phyloP scores from a whole-genome alignment of 37 sponge, comb jelly and placozoan species.

The Lycopodina hypogea region DNA sequence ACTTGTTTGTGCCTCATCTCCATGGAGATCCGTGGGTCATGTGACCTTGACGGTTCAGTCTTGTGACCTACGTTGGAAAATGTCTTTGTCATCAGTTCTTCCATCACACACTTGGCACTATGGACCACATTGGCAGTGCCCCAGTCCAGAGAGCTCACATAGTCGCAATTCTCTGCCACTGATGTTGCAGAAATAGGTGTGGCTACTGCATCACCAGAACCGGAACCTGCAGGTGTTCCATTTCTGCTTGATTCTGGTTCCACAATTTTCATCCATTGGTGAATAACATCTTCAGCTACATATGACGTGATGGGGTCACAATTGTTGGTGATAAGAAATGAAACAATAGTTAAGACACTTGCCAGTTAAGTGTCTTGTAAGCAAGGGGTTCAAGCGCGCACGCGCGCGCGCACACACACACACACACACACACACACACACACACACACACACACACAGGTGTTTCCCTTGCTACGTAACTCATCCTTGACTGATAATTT shows the following conservation, averaged over 20 bases:
- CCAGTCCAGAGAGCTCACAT: slow-evolving; percentile 29
- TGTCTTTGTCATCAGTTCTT: slow-evolving; percentile 26
- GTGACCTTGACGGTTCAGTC: background rate
- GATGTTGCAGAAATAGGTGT: background rate
- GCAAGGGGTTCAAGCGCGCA: no score
- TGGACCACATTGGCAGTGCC: slow-evolving; percentile 19
- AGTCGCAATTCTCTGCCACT: background rate
- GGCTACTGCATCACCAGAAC: background rate
- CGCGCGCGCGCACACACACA: no score
- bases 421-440: no score
- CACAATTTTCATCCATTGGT: slow-evolving; percentile 25
- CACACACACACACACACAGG: no score
- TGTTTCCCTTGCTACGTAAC: no score
- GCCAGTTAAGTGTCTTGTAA: no score
- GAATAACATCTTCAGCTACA: slow-evolving; percentile 49
- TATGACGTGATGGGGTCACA: no score
- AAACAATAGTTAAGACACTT: no score
- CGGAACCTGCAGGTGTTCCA: background rate
- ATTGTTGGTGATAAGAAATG: no score
- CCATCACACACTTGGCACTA: slow-evolving; percentile 22
- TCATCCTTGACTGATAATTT: no score
- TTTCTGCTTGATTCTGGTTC: background rate
- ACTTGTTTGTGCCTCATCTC: slow-evolving; percentile 71
- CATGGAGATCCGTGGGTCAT: slow-evolving; percentile 64
- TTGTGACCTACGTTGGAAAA: background rate